Conservation (phyloP, 1,140 invertebrate genomes). For the Aphaenogaster rudis region DNA sequence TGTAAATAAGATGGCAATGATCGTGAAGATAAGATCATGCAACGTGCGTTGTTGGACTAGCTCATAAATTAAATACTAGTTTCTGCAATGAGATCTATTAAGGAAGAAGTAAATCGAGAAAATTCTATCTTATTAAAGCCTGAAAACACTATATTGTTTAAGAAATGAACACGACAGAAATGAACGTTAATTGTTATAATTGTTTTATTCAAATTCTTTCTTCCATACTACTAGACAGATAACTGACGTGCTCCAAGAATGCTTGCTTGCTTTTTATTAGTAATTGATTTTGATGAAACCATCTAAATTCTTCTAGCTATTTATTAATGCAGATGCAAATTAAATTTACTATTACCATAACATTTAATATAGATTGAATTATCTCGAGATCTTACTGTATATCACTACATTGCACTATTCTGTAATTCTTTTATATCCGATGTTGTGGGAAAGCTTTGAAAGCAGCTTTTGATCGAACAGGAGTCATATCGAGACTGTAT, state of each 20-base stretch:
- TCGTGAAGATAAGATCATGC: slow-evolving; percentile 43
- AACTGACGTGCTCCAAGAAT: too few species aligned
- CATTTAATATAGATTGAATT: neutral
- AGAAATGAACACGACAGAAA: neutral
- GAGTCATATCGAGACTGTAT: neutral
- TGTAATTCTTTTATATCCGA: neutral
- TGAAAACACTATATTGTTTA: neutral
- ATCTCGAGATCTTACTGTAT: neutral
- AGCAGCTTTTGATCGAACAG: neutral
- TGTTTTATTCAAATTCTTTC: neutral
- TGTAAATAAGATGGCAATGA: slow-evolving; percentile 59
- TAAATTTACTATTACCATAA: neutral
- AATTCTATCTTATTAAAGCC: neutral
- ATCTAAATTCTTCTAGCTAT: neutral
- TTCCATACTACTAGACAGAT: neutral
- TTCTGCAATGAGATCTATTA: neutral
- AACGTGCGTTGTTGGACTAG: neutral
- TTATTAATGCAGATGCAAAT: neutral
- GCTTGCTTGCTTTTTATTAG: too few species aligned
- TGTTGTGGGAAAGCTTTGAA: neutral
- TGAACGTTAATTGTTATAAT: neutral
- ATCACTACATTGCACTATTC: neutral
- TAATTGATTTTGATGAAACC: too few species aligned
- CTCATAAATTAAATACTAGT: neutral
- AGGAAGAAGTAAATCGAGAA: slow-evolving; percentile 5